A percentile compares a stretch with the other conserved stretches of the same genome.
These are phyloP conservation scores for Tetragonula clypearis DNA, from an alignment of 1,140 invertebrate genomes.

Conservation along the genomic window DNA sequence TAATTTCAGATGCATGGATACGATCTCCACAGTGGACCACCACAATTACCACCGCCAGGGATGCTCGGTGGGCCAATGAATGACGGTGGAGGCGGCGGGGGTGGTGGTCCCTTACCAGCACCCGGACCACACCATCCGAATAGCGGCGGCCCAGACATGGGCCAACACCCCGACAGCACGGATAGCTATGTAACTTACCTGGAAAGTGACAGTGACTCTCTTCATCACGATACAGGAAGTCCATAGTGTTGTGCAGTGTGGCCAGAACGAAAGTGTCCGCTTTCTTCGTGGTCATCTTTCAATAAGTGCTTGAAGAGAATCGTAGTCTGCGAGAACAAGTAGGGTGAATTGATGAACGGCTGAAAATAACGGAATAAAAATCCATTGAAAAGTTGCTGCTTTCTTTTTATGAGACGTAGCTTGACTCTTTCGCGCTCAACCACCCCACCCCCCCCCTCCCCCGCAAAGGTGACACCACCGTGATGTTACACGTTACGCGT, in stretches of 20 bases:
- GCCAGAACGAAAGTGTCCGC: constrained; percentile 57
- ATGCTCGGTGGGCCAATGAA: constrained; percentile 77
- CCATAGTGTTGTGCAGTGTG: constrained; percentile 81
- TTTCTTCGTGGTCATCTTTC: constrained; percentile 57
- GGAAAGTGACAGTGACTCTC: constrained; percentile 88
- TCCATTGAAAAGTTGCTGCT: neutral
- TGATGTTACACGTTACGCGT: too few relatives aligned
- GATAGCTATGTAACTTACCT: constrained; percentile 95
- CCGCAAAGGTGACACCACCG: too few relatives aligned
- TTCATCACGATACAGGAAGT: constrained; percentile 85
- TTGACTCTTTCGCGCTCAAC: constrained; percentile 2
- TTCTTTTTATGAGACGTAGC: neutral
- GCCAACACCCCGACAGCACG: constrained; percentile 89
- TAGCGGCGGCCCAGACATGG: constrained; percentile 77
- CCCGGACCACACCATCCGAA: constrained; percentile 84
- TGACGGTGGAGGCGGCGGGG: constrained; percentile 70
- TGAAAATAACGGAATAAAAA: neutral
- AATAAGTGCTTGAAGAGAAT: constrained; percentile 50
- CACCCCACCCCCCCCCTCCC: too few relatives aligned
- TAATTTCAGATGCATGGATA: constrained; percentile 92
- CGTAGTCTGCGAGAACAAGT: constrained; percentile 40
- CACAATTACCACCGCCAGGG: constrained; percentile 78
- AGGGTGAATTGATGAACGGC: neutral
- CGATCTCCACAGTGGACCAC: constrained; percentile 86
- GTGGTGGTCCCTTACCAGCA: constrained; percentile 78